Conservation (phyloP, 2,888 invertebrate genomes). For the Andrena trimmerana region DNA sequence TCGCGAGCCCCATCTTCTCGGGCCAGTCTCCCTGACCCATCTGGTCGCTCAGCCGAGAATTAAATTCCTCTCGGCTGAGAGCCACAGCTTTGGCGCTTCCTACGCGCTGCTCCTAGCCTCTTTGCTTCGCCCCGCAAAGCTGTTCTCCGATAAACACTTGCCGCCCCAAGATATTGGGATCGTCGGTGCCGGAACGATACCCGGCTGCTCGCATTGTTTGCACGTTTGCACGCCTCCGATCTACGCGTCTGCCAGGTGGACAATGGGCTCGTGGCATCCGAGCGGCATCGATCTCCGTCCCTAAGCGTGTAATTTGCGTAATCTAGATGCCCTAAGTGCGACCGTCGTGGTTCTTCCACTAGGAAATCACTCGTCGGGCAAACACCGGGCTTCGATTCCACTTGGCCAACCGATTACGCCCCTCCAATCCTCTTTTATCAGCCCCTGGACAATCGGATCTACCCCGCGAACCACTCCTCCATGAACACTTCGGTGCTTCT, state of each 20-base stretch:
- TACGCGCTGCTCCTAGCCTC: no score
- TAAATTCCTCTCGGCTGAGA: no score
- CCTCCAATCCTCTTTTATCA: background rate
- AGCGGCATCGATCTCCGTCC: conserved; percentile 37
- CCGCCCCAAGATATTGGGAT: conserved; percentile 7
- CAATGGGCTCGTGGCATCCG: conserved; percentile 15
- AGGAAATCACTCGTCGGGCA: background rate
- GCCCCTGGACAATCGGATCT: no score
- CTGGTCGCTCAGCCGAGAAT: no score
- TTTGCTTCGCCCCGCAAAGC: no score
- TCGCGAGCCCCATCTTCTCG: no score
- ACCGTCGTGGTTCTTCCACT: conserved; percentile 1
- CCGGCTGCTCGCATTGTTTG: conserved; percentile 43
- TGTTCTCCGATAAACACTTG: background rate
- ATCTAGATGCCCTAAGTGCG: conserved; percentile 8
- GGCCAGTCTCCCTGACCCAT: no score
- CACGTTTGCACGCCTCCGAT: conserved; percentile 39
- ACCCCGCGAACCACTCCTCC: no score
- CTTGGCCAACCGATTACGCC: background rate
- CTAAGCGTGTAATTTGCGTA: conserved; percentile 30
- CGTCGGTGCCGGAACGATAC: conserved; percentile 30
- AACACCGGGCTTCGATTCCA: background rate
- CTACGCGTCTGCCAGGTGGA: conserved; percentile 16
- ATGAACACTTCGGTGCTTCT: no score
- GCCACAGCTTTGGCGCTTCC: no score